Evolutionary conservation across 1,140 invertebrate genomes (phyloP), one percentile per base, ranked within the genome.

Genomic region (Bombus ignitus): DNA sequence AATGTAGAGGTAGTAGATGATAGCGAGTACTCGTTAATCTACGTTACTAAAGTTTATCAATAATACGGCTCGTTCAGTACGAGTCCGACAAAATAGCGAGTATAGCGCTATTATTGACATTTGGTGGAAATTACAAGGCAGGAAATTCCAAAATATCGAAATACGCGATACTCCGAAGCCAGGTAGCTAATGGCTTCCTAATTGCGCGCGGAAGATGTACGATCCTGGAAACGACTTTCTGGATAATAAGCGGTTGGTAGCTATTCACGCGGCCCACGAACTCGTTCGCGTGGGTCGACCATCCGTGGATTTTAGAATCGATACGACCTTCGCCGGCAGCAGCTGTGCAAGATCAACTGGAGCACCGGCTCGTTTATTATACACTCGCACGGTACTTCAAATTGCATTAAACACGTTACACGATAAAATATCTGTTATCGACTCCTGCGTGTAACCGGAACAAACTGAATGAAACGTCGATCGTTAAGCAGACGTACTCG

Each of bases 241-340:
- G 71, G 80, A 86, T 90, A 90, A 88, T 83, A 83, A 90, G 74
- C 73, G 85, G 59, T 71, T 84, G 68, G 73, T 72, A 88, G 75
- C 84, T 84, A 86, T 88, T 86, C 72, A 44, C 62, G 81, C 88
- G 86, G 85, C 76, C 87, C 76, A 88, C 88, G 80, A 90, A 70
- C 80, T 47, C 62, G 62, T 42, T 62, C 79, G 83, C 89, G 89
- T 90, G 78, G 89, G 86, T 57, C 80, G 89, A 37, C 18, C 89
- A 81, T 84, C 85, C 81, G 65, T 81, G 73, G 78, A 90, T 90
- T 90, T 90, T 88, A 59, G 62, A 90, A 89, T 87, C 74, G 80
- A 86, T 83, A 86, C 81, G 87, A 83, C 87, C 81, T 89, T 89
- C 88, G 87, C 28, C 66, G 76, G 71, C 76, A 72, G 68, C 88